Conservation (phyloP, 2,888 invertebrate genomes). For the Allophyes oxyacanthae region DNA sequence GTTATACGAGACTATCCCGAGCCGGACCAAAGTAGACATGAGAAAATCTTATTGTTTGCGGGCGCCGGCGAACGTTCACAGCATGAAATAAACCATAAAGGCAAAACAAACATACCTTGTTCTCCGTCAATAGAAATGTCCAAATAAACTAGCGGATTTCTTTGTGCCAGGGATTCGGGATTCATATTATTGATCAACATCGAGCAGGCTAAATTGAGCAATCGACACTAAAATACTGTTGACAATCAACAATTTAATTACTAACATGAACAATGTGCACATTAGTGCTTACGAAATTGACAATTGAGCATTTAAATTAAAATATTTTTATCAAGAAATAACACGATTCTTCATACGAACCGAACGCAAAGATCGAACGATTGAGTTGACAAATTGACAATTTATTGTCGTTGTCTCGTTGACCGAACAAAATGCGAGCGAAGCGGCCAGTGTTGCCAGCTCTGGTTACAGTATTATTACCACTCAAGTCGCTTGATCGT, state of each 20-base stretch:
- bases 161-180: conserved; percentile 64
- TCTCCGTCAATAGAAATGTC: conserved; percentile 92
- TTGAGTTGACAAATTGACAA: not conserved
- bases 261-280: conserved; percentile 6
- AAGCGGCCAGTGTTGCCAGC: too few relatives aligned
- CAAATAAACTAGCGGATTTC: conserved; percentile 92
- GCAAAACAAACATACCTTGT: conserved; percentile 85
- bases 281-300: too few relatives aligned
- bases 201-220: conserved; percentile 25
- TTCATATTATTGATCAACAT: conserved; percentile 68
- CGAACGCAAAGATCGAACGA: conserved; percentile 13
- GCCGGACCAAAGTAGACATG: too few relatives aligned
- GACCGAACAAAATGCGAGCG: too few relatives aligned
- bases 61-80: too few relatives aligned
- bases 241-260: conserved; percentile 6
- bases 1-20: too few relatives aligned
- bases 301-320: conserved; percentile 24
- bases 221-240: conserved; percentile 4
- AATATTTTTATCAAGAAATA: too few relatives aligned
- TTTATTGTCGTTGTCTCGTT: too few relatives aligned
- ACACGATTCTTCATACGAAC: conserved; percentile 2
- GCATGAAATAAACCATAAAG: not conserved
- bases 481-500: too few relatives aligned
- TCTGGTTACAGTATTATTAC: too few relatives aligned
- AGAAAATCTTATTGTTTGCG: too few relatives aligned